Conservation (phyloP, 2,113 vertebrate genomes). For the Notarius quadriscutis region DNA sequence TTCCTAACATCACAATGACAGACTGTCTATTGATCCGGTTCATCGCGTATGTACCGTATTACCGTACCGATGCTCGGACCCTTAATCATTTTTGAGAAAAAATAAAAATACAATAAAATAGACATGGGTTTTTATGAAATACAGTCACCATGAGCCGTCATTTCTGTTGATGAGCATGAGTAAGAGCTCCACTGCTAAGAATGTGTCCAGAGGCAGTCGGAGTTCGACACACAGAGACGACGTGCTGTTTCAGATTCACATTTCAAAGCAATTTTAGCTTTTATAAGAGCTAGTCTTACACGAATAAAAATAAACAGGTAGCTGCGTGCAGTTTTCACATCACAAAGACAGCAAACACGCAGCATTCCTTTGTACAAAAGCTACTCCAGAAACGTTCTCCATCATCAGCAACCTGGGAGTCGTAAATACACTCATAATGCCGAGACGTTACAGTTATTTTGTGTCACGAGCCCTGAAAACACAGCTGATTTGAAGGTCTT, state of each 20-base stretch:
- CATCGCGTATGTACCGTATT: neutral
- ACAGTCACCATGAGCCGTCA: neutral
- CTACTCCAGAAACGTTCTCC: neutral
- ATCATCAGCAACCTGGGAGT: constrained; percentile 4
- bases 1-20: neutral
- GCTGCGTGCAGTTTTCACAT: neutral
- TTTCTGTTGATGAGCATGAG: neutral
- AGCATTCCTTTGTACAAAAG: neutral
- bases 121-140: neutral
- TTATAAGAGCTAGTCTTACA: neutral
- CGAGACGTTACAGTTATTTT: neutral
- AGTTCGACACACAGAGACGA: neutral
- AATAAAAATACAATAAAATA: neutral
- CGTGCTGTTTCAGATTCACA: neutral
- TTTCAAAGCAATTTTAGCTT: constrained; percentile 3
- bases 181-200: neutral
- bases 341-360: constrained; percentile 4
- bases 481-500: neutral
- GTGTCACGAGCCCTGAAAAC: neutral
- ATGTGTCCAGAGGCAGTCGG: neutral
- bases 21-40: neutral
- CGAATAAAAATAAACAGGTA: constrained; percentile 13
- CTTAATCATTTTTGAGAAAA: neutral
- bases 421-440: neutral
- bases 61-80: neutral